A percentile compares a stretch with the other conserved stretches of the same genome.
Evolutionary conservation across 2,888 invertebrate species (phyloP).

Genomic region (Drosophila silvestris): DNA sequence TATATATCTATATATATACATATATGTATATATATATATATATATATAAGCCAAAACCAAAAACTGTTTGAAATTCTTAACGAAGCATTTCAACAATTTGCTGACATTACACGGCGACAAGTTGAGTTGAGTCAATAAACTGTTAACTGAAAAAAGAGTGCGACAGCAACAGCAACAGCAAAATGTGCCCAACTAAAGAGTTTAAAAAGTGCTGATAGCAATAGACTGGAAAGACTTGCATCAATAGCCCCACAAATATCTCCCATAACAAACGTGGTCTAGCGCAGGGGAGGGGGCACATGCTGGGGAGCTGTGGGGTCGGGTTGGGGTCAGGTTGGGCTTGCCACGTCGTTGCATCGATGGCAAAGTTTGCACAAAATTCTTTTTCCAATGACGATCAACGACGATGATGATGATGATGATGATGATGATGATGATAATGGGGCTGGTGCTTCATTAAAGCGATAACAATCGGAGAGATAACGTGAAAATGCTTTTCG

Average conservation of each 20-base stretch:
- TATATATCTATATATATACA: background rate
- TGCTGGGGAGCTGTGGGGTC: background rate
- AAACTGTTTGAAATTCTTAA: conserved; percentile 79
- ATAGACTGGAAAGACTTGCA: conserved; percentile 75
- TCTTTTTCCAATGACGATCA: conserved; percentile 51
- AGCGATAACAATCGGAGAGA: conserved; percentile 55
- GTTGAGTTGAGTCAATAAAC: conserved; percentile 78
- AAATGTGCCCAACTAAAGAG: conserved; percentile 63
- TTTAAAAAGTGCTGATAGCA: conserved; percentile 73
- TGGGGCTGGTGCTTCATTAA: conserved; percentile 58
- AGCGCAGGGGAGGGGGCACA: background rate
- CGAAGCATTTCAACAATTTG: conserved; percentile 80
- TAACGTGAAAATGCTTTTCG: conserved; percentile 23
- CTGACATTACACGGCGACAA: conserved; percentile 80
- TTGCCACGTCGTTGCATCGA: conserved; percentile 47
- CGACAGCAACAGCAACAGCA: conserved; percentile 37
- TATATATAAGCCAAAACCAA: background rate
- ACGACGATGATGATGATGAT: conserved; percentile 5
- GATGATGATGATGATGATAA: conserved; percentile 7
- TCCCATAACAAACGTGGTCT: conserved; percentile 25
- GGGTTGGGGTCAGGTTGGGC: background rate
- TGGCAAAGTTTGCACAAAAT: conserved; percentile 65
- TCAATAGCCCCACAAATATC: conserved; percentile 56
- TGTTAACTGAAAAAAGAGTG: conserved; percentile 63
- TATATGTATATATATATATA: rapidly evolving